These are phyloP conservation scores for Coptotermes formosanus DNA, from an alignment of 1,140 invertebrate species.

Conservation along the genomic window DNA sequence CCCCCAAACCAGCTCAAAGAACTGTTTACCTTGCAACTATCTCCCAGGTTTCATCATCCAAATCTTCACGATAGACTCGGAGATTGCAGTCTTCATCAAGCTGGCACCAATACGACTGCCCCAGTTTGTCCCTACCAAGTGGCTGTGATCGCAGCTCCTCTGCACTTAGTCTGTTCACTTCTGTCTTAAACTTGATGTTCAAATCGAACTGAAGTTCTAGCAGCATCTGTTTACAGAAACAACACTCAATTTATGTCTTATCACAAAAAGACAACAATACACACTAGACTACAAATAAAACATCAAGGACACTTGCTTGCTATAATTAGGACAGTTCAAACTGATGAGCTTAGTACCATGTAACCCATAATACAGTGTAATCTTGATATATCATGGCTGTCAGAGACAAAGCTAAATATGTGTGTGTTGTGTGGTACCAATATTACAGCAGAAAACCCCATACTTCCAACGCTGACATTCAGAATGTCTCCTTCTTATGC, in stretches of 20 bases:
- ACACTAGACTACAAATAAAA: background rate
- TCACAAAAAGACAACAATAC: background rate
- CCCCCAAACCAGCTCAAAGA: background rate
- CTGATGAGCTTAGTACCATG: no score
- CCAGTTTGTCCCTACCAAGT: slow-evolving; percentile 84
- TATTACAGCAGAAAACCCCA: no score
- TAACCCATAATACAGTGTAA: no score
- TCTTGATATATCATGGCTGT: no score
- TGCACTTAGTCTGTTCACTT: slow-evolving; percentile 80
- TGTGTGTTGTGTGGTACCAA: no score
- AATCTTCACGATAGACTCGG: slow-evolving; percentile 89
- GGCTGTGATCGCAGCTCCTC: slow-evolving; percentile 80
- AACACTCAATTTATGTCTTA: background rate
- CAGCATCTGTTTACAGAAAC: slow-evolving; percentile 65
- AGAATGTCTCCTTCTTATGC: no score
- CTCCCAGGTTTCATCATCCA: slow-evolving; percentile 94
- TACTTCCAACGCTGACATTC: no score
- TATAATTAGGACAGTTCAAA: no score
- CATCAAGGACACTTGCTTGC: background rate
- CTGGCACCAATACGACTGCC: slow-evolving; percentile 91
- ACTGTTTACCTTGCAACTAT: slow-evolving; percentile 77
- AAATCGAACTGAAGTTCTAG: slow-evolving; percentile 93
- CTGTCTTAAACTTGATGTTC: slow-evolving; percentile 90
- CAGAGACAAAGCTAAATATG: no score
- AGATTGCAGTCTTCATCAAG: slow-evolving; percentile 86